Percentiles rank a stretch among this genome's conserved stretches.
These are phyloP conservation scores for Eugnorisma glareosa DNA, from an alignment of 2,888 invertebrate species.

Conservation along the genomic window DNA sequence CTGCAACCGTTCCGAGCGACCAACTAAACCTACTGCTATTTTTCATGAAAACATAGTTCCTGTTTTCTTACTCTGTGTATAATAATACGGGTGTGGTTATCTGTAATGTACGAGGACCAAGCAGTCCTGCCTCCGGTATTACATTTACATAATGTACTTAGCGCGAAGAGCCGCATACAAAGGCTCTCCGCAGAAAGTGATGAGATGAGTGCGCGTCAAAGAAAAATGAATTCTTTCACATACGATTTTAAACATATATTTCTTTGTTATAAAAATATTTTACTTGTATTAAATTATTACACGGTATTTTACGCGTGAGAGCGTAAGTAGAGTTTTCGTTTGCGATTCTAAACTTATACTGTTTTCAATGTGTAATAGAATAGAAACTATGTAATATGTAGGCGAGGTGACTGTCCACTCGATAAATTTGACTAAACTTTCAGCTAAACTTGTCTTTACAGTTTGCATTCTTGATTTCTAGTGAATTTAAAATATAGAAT, in stretches of 20 bases:
- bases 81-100: constrained; percentile 84
- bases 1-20: constrained; percentile 26
- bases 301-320: constrained; percentile 74
- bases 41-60: constrained; percentile 25
- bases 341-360: constrained; percentile 70
- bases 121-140: constrained; percentile 84
- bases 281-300: constrained; percentile 79
- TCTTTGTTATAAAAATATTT: constrained; percentile 70
- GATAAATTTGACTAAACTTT: constrained; percentile 45
- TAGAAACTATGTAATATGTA: constrained; percentile 51
- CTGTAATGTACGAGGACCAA: constrained; percentile 78
- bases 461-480: background rate
- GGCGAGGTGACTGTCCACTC: constrained; percentile 46
- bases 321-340: constrained; percentile 70
- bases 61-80: constrained; percentile 69
- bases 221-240: constrained; percentile 80
- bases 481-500: background rate
- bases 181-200: constrained; percentile 82
- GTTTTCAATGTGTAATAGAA: constrained; percentile 65
- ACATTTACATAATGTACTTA: constrained; percentile 89
- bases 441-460: constrained; percentile 24
- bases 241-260: constrained; percentile 72
- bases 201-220: constrained; percentile 76
- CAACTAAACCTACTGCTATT: constrained; percentile 35
- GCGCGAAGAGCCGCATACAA: constrained; percentile 84